A percentile compares a stretch with the other conserved stretches of the same genome.
phyloP scores from a whole-genome alignment of 2,888 invertebrate genomes.

The Vesta saturnalis region DNA sequence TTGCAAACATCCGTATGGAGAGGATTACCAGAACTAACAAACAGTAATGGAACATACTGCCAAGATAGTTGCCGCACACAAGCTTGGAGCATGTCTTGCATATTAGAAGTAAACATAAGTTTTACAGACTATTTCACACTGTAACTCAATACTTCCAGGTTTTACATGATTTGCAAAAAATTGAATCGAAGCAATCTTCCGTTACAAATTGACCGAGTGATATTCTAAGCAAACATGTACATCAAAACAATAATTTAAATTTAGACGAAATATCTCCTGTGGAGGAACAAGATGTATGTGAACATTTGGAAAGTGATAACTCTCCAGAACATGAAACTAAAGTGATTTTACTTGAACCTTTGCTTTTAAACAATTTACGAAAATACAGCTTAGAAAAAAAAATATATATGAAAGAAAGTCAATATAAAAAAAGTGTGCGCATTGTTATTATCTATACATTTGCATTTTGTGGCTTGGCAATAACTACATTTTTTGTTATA shows the following conservation, averaged over 20 bases:
- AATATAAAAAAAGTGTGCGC: slow-evolving; percentile 64
- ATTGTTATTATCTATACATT: slow-evolving; percentile 68
- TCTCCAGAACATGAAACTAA: slow-evolving; percentile 46
- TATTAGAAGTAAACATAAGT: slow-evolving; percentile 77
- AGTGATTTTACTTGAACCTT: slow-evolving; percentile 63
- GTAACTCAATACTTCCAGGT: slow-evolving; percentile 56
- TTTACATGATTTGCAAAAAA: slow-evolving; percentile 67
- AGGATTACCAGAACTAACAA: slow-evolving; percentile 95
- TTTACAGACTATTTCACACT: slow-evolving; percentile 1
- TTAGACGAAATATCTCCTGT: slow-evolving; percentile 58
- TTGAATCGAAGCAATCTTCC: slow-evolving; percentile 58
- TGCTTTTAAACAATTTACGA: slow-evolving; percentile 64
- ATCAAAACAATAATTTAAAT: slow-evolving; percentile 44
- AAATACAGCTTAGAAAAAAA: slow-evolving; percentile 50
- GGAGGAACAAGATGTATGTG: slow-evolving; percentile 45
- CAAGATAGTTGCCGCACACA: slow-evolving; percentile 91
- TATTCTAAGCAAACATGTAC: neutral
- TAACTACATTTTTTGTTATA: slow-evolving; percentile 66
- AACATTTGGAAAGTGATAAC: slow-evolving; percentile 2
- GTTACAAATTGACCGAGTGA: slow-evolving; percentile 58
- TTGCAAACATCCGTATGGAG: slow-evolving; percentile 86
- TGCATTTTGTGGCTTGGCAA: slow-evolving; percentile 65
- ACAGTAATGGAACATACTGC: slow-evolving; percentile 85
- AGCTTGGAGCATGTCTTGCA: slow-evolving; percentile 93
- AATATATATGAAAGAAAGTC: slow-evolving; percentile 54